A percentile compares a stretch with the other conserved stretches of the same genome.
Evolutionary conservation across 2,888 invertebrate genomes (phyloP).

Genomic region (Phengaris arion): DNA sequence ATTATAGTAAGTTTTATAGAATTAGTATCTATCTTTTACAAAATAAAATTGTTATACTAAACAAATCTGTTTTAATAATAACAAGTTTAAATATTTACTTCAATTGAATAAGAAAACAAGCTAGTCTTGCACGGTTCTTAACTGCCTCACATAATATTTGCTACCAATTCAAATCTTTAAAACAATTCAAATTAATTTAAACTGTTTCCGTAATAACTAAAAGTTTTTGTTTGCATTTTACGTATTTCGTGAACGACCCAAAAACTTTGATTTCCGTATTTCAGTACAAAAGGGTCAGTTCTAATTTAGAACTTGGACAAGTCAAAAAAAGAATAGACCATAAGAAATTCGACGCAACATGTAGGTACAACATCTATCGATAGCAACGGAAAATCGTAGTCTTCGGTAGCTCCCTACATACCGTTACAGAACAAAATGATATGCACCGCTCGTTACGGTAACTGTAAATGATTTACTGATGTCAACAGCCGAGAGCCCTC

Average conservation of each 20-base stretch:
- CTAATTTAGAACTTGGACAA: not conserved
- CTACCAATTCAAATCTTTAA: not conserved
- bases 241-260: not conserved
- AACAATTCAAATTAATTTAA: not conserved
- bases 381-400: not conserved
- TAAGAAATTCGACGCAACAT: too few species aligned
- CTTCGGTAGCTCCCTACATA: not conserved
- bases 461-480: constrained; percentile 20
- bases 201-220: not conserved
- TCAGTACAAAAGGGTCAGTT: not conserved
- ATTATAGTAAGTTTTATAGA: not conserved
- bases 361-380: not conserved
- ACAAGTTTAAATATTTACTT: not conserved
- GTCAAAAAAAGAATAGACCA: not conserved
- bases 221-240: not conserved
- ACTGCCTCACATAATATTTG: not conserved
- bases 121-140: not conserved
- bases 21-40: not conserved
- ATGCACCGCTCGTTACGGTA: constrained; percentile 20
- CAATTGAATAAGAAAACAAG: not conserved
- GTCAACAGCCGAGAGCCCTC: constrained; percentile 16
- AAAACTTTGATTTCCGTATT: not conserved
- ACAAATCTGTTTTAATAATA: not conserved
- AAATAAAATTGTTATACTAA: not conserved
- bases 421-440: constrained; percentile 19